These are phyloP conservation scores for Argyresthia albistria DNA, from an alignment of 2,888 invertebrate genomes.

Conservation along the genomic window DNA sequence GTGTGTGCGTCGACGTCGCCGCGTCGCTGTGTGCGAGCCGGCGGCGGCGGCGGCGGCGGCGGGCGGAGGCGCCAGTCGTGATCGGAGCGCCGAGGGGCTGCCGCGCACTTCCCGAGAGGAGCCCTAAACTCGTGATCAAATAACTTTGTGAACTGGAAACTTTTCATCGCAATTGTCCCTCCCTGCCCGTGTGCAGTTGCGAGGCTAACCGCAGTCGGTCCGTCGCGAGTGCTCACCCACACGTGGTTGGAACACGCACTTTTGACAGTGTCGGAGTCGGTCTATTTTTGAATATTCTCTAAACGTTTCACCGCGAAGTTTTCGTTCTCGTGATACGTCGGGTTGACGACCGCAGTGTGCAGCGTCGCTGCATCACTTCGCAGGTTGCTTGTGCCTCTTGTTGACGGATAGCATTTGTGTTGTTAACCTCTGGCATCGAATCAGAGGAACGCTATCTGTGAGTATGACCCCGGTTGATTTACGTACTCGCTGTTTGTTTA, in stretches of 20 bases:
- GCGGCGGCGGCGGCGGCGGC: constrained; percentile 30
- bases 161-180: constrained; percentile 50
- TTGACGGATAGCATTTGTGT: constrained; percentile 64
- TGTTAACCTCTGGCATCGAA: constrained; percentile 51
- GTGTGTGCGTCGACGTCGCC: constrained; percentile 18
- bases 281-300: constrained; percentile 71
- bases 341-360: constrained; percentile 68
- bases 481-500: constrained; percentile 47
- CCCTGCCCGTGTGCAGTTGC: constrained; percentile 18
- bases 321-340: constrained; percentile 52
- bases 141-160: constrained; percentile 70
- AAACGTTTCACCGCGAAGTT: constrained; percentile 64
- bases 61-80: constrained; percentile 33
- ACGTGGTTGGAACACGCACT: constrained; percentile 17
- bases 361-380: constrained; percentile 50
- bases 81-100: constrained; percentile 53
- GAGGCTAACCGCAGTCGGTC: constrained; percentile 26
- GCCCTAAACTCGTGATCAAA: constrained; percentile 51
- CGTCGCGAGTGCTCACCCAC: not conserved
- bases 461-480: constrained; percentile 67
- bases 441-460: constrained; percentile 62
- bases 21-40: constrained; percentile 24
- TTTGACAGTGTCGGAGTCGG: constrained; percentile 48
- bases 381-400: constrained; percentile 56
- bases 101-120: constrained; percentile 47